Conservation (phyloP, 2,113 vertebrate genomes). For the Elanus axillaris region DNA sequence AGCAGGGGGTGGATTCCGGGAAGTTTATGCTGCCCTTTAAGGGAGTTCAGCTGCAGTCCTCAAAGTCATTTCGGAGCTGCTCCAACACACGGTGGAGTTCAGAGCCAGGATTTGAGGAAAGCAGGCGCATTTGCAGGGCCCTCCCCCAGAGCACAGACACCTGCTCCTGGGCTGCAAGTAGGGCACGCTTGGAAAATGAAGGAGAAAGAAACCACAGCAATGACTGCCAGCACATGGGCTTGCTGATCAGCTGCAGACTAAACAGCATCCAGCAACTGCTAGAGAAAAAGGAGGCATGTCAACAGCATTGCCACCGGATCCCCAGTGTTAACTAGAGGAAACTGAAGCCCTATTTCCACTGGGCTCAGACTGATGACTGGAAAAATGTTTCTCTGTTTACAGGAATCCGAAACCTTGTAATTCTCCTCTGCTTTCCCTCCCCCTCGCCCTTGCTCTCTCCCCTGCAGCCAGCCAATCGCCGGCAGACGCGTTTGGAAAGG, state of each 20-base stretch:
- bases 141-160: background rate
- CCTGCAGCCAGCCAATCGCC: background rate
- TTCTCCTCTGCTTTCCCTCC: constrained; percentile 35
- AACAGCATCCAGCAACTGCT: background rate
- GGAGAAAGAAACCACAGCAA: background rate
- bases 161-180: background rate
- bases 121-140: background rate
- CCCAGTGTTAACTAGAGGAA: background rate
- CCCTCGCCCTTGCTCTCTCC: background rate
- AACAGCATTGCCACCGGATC: constrained; percentile 52
- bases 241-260: background rate
- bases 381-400: constrained; percentile 71
- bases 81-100: background rate
- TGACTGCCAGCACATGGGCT: background rate
- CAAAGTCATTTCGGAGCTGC: background rate
- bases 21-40: background rate
- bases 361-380: constrained; percentile 35
- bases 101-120: background rate
- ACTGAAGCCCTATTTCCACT: constrained; percentile 58
- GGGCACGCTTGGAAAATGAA: background rate
- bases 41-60: background rate
- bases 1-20: background rate
- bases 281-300: background rate
- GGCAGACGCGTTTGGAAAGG: background rate
- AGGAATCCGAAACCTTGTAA: constrained; percentile 64